Conservation (phyloP, 2,888 invertebrate species). For the Spilarctia lutea region DNA sequence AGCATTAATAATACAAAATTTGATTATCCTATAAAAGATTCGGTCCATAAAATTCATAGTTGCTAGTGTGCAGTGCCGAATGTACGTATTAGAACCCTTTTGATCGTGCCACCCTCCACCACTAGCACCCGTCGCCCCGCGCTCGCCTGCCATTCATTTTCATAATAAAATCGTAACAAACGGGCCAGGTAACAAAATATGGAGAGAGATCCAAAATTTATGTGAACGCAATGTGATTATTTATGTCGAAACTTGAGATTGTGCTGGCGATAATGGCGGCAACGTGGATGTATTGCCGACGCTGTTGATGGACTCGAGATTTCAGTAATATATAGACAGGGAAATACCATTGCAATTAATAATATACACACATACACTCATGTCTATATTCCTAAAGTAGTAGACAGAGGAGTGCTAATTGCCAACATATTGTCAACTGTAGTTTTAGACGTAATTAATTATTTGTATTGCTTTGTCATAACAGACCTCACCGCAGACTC, state of each 20-base stretch:
- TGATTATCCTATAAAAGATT: conserved; percentile 86
- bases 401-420: neutral
- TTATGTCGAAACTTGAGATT: conserved; percentile 77
- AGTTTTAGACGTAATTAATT: too few species aligned
- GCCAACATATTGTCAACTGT: too few species aligned
- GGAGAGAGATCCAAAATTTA: conserved; percentile 83
- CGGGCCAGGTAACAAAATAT: conserved; percentile 85
- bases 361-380: neutral
- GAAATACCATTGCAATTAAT: neutral
- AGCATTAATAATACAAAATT: conserved; percentile 86
- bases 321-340: conserved; percentile 39
- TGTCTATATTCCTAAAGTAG: neutral
- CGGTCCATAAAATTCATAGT: conserved; percentile 85
- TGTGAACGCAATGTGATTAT: conserved; percentile 77
- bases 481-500: too few species aligned
- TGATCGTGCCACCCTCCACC: conserved; percentile 69
- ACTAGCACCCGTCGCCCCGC: conserved; percentile 49
- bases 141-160: conserved; percentile 84
- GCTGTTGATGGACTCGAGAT: conserved; percentile 43
- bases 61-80: conserved; percentile 79
- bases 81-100: conserved; percentile 86
- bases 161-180: conserved; percentile 87
- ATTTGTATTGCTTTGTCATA: too few species aligned
- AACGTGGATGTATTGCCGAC: conserved; percentile 45
- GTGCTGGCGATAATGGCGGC: conserved; percentile 59